A percentile compares a stretch with the other conserved stretches of the same genome.
phyloP scores from a whole-genome alignment of 1,140 invertebrate genomes.

The Pachypeltis micranthus region DNA sequence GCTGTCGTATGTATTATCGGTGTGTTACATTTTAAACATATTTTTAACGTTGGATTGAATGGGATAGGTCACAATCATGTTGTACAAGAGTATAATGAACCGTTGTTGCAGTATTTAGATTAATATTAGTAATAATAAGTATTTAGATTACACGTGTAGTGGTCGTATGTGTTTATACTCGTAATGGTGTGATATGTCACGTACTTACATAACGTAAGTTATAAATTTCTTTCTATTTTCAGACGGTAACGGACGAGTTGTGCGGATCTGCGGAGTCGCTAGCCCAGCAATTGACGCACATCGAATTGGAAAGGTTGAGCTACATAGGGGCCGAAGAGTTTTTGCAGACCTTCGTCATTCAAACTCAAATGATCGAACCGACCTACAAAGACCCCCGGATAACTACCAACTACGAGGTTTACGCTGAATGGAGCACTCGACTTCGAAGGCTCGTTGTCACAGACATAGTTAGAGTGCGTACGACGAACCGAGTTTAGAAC shows the following conservation, averaged over 20 bases:
- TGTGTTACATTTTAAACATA: too few species aligned
- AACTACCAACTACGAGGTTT: slow-evolving; percentile 81
- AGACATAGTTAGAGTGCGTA: slow-evolving; percentile 80
- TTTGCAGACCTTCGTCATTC: slow-evolving; percentile 81
- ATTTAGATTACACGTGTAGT: too few species aligned
- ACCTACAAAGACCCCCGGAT: slow-evolving; percentile 52
- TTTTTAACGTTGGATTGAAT: too few species aligned
- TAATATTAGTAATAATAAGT: too few species aligned
- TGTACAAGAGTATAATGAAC: too few species aligned
- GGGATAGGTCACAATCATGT: too few species aligned
- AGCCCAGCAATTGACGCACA: slow-evolving; percentile 84
- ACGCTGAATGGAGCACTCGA: slow-evolving; percentile 92
- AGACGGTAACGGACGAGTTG: slow-evolving; percentile 60
- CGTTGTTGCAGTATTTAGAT: too few species aligned
- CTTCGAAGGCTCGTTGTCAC: slow-evolving; percentile 87
- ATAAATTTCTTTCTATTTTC: slow-evolving; percentile 26
- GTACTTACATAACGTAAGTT: too few species aligned
- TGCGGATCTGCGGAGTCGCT: slow-evolving; percentile 67
- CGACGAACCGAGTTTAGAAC: too few species aligned
- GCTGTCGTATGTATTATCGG: too few species aligned
- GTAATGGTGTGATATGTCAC: too few species aligned
- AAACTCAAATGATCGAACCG: slow-evolving; percentile 49
- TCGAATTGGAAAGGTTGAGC: slow-evolving; percentile 81
- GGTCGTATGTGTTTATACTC: too few species aligned
- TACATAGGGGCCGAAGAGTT: slow-evolving; percentile 93